Evolutionary conservation across 2,888 invertebrate species (phyloP), one percentile per base, ranked within the genome.

Genomic region (Megastigmus dorsalis): DNA sequence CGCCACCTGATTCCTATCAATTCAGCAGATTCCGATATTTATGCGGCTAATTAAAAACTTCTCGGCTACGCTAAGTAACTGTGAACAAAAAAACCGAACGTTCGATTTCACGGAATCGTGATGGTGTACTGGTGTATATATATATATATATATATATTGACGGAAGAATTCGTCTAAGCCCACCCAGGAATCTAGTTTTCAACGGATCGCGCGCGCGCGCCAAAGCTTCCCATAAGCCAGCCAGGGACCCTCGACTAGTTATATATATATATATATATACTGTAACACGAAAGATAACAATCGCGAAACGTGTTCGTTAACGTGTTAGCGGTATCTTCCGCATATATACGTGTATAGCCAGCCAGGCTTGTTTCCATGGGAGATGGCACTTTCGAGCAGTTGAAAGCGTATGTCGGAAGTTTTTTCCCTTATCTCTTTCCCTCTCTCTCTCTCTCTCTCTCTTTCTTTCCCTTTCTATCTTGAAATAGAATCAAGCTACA

Each of bases 251-350:
- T n/a, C n/a, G n/a, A n/a, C n/a, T n/a, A n/a, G n/a, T n/a, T n/a
- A n/a, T n/a, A n/a, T n/a, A n/a, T n/a, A n/a, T n/a, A n/a, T n/a
- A n/a, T n/a, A n/a, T n/a, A n/a, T n/a, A n/a, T 38, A 70, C 54
- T 54, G 55, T 48, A 54, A 62, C 54, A 33, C 50, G 33, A 10
- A n/a, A 50, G 65, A 73, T 73, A 73, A 66, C 43, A 20, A 73
- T 73, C 72, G 59, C 59, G 48, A 59, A 72, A 57, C 65, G 59
- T 52, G 70, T 71, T 65, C 57, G 71, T 71, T 71, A 71, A 65
- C 38, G 71, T 50, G 72, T 65, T 66, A 59, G 43, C 72, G 72
- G 72, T 73, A 72, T 41, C 50, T 66, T 52, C 52, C n/a, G n/a
- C n/a, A n/a, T n/a, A n/a, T 45, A 54, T 45, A 50, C 20, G 36